Evolutionary conservation across 2,113 vertebrate genomes (phyloP).

Genomic region (Erythrocercus mccallii): DNA sequence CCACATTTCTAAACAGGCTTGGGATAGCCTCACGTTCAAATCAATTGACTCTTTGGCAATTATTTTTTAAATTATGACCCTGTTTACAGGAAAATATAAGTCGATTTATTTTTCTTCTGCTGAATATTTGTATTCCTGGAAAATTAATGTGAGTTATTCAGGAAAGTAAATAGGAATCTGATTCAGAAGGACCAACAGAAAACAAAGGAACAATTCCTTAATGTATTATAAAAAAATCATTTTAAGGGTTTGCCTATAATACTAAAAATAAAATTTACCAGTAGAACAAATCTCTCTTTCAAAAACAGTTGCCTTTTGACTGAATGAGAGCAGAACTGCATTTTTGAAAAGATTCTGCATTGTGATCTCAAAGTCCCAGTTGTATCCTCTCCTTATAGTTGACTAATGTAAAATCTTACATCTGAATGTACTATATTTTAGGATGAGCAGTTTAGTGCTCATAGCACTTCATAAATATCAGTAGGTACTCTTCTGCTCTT

Average conservation of each 20-base stretch:
- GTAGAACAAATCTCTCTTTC: background rate
- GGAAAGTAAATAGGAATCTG: background rate
- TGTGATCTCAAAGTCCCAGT: background rate
- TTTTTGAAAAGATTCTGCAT: background rate
- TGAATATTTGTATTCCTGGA: background rate
- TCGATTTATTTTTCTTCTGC: background rate
- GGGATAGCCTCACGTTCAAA: background rate
- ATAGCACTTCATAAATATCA: background rate
- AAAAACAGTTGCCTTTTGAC: background rate
- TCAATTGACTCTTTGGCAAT: background rate
- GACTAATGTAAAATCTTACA: background rate
- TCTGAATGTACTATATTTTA: background rate
- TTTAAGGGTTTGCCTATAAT: background rate
- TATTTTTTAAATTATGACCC: background rate
- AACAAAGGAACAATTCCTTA: conserved; percentile 31
- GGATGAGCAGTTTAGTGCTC: background rate
- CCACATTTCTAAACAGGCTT: background rate
- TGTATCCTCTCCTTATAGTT: background rate
- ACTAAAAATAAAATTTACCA: conserved; percentile 41
- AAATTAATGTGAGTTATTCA: background rate
- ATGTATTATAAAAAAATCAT: background rate
- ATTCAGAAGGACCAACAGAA: background rate
- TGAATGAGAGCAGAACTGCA: background rate
- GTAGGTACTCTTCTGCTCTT: background rate
- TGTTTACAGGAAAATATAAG: background rate